phyloP scores from a whole-genome alignment of 1,140 invertebrate genomes.

The Oedothorax gibbosus region DNA sequence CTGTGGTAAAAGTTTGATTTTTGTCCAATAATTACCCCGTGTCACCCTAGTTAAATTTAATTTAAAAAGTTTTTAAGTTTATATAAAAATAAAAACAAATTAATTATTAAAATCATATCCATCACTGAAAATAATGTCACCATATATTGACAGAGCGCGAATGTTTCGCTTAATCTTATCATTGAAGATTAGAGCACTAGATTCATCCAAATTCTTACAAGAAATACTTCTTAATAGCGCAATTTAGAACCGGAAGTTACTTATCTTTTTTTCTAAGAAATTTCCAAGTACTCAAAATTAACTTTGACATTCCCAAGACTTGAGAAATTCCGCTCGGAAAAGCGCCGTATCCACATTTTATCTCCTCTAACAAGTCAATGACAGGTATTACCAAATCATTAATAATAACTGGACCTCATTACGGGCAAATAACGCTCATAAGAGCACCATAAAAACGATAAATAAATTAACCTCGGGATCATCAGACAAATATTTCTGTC shows the following conservation, averaged over 20 bases:
- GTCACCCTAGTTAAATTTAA: too few species aligned
- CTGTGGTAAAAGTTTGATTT: too few species aligned
- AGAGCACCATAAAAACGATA: background rate
- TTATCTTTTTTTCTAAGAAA: background rate
- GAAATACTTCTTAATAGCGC: background rate
- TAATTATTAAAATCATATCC: too few species aligned
- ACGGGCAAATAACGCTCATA: background rate
- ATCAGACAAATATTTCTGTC: too few species aligned
- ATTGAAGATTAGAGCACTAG: background rate
- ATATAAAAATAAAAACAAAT: too few species aligned
- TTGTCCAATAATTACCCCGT: too few species aligned
- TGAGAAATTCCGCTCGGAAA: background rate
- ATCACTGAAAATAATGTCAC: too few species aligned
- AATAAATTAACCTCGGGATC: background rate
- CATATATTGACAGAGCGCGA: background rate
- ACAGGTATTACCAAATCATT: slow-evolving; percentile 21
- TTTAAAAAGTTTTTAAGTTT: too few species aligned
- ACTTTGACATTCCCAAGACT: background rate
- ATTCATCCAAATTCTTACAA: background rate
- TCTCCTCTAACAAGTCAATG: background rate
- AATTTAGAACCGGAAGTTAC: background rate
- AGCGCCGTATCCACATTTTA: background rate
- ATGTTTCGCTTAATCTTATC: background rate
- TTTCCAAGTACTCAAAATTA: background rate
- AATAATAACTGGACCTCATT: slow-evolving; percentile 18